These are phyloP conservation scores for Tetramorium bicarinatum DNA, from an alignment of 2,888 invertebrate species.

Conservation along the genomic window DNA sequence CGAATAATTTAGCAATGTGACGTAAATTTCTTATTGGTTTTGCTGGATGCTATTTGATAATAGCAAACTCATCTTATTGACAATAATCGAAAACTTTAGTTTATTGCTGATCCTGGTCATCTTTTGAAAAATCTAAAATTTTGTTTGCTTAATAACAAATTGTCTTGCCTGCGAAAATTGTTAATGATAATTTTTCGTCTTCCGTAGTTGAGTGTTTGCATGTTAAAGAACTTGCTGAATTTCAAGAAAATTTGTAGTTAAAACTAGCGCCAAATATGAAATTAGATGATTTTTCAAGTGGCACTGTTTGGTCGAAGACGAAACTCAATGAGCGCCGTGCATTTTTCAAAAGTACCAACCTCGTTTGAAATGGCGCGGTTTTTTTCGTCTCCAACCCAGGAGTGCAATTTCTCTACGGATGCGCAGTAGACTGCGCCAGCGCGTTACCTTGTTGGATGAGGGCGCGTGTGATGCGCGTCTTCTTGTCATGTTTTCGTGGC, in stretches of 20 bases:
- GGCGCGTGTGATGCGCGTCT: too few relatives aligned
- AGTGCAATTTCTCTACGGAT: too few relatives aligned
- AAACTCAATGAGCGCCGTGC: too few relatives aligned
- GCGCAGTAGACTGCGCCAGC: too few relatives aligned
- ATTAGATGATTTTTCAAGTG: background rate
- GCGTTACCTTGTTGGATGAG: too few relatives aligned
- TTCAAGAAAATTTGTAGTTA: conserved; percentile 5
- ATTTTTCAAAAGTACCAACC: too few relatives aligned
- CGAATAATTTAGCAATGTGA: conserved; percentile 4
- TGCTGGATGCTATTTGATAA: background rate
- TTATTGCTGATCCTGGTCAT: background rate
- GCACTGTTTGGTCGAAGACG: too few relatives aligned
- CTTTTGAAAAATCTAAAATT: background rate
- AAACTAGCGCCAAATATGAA: background rate
- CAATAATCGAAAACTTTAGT: conserved; percentile 3
- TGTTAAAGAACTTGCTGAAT: background rate
- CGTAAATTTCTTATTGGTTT: background rate
- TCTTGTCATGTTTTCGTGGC: too few relatives aligned
- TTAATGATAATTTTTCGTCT: background rate
- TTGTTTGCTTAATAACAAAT: conserved; percentile 3
- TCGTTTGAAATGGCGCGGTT: too few relatives aligned
- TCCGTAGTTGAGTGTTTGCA: background rate
- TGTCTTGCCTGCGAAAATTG: background rate
- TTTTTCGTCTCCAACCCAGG: too few relatives aligned
- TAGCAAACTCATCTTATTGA: background rate